Conservation (phyloP, 30 jellyfish, hydroid and myxozoan genomes). For the Rhopilema esculentum region DNA sequence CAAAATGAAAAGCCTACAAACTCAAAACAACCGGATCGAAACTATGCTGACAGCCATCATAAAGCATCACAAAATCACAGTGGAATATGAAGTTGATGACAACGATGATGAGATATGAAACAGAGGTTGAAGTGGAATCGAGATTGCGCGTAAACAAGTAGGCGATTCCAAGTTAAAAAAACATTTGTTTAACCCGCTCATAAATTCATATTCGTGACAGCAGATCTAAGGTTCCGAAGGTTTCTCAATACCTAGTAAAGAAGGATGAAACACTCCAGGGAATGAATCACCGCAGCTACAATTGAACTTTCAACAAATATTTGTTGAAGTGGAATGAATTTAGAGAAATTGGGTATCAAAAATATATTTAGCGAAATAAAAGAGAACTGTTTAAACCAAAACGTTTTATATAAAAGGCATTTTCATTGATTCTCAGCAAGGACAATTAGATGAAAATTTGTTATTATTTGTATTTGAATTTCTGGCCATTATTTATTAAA, state of each 20-base stretch:
- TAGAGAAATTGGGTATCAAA: no score
- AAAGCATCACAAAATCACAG: slow-evolving; percentile 84
- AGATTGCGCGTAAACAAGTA: background rate
- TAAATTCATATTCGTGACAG: no score
- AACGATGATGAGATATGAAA: slow-evolving; percentile 60
- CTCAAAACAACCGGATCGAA: slow-evolving; percentile 93
- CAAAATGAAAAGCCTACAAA: slow-evolving; percentile 79
- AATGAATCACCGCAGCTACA: no score
- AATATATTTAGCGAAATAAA: no score
- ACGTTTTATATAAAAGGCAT: background rate
- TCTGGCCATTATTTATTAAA: background rate
- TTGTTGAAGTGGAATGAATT: no score
- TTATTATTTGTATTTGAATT: no score
- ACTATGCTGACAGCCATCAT: slow-evolving; percentile 81
- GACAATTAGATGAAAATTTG: background rate
- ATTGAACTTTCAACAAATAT: no score
- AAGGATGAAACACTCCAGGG: no score
- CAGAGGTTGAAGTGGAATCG: background rate
- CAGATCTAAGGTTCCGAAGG: no score
- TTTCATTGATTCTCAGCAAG: no score
- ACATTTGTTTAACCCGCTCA: no score
- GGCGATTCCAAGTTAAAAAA: background rate
- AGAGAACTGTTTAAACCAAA: background rate
- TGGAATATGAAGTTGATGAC: slow-evolving; percentile 87
- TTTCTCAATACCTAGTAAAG: no score